A percentile compares a stretch with the other conserved stretches of the same genome.
Conservation (phyloP, 2,888 invertebrate genomes). For the Caenorhabditis uteleia region DNA sequence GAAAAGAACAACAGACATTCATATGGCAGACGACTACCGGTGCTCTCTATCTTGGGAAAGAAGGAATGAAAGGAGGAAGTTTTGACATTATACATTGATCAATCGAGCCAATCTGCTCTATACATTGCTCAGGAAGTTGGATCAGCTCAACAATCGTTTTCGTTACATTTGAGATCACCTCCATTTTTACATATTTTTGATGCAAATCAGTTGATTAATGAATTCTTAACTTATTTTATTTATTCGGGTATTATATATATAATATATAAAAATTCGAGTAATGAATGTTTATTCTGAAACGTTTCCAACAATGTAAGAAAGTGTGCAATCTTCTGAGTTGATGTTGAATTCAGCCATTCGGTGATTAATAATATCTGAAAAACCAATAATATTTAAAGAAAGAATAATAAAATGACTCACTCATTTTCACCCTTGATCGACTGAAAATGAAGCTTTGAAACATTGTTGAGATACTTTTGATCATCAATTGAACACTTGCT, state of each 20-base stretch:
- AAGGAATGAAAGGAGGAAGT: too few relatives aligned
- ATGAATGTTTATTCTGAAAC: slow-evolving; percentile 30
- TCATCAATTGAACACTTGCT: slow-evolving; percentile 27
- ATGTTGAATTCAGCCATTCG: slow-evolving; percentile 37
- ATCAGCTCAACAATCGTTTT: too few relatives aligned
- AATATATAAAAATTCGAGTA: too few relatives aligned
- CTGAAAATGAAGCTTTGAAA: slow-evolving; percentile 27
- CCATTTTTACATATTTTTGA: too few relatives aligned
- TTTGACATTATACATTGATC: too few relatives aligned
- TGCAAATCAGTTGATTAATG: too few relatives aligned
- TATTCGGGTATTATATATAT: too few relatives aligned
- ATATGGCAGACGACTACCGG: slow-evolving; percentile 43
- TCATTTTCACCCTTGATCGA: slow-evolving; percentile 31
- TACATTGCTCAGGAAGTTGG: too few relatives aligned
- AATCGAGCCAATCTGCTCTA: too few relatives aligned
- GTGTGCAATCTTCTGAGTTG: slow-evolving; percentile 15
- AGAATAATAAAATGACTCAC: background rate
- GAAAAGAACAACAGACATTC: slow-evolving; percentile 72
- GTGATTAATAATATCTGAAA: slow-evolving; percentile 35
- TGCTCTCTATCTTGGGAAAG: slow-evolving; percentile 94
- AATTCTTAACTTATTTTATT: too few relatives aligned
- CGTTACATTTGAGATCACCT: too few relatives aligned
- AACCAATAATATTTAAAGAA: too few relatives aligned
- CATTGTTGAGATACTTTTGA: slow-evolving; percentile 21
- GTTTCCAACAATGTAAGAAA: slow-evolving; percentile 37